These are phyloP conservation scores for Emydura subglobosa DNA, from an alignment of 2,113 vertebrate genomes.

Conservation along the genomic window DNA sequence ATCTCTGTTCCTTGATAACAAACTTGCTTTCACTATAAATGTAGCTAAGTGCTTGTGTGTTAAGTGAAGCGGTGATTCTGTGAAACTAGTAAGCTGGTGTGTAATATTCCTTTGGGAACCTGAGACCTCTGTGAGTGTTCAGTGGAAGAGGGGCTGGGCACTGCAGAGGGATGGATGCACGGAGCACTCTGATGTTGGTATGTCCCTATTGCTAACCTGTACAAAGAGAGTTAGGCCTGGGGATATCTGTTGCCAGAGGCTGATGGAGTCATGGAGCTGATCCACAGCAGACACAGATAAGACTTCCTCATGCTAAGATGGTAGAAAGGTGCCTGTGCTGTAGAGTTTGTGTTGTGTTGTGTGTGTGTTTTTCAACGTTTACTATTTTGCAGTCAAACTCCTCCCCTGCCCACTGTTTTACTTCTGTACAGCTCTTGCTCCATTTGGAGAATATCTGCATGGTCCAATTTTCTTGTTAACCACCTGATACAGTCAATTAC, in stretches of 20 bases:
- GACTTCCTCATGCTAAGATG: background rate
- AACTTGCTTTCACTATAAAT: too few species aligned
- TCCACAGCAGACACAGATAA: background rate
- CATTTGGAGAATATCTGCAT: background rate
- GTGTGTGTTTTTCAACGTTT: background rate
- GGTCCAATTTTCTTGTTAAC: background rate
- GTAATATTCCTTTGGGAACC: too few species aligned
- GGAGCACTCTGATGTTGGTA: too few species aligned
- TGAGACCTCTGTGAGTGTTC: too few species aligned
- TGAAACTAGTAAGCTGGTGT: too few species aligned
- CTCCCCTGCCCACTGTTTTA: background rate
- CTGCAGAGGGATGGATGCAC: too few species aligned
- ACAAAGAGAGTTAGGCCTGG: background rate
- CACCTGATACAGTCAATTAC: background rate
- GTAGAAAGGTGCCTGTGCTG: background rate
- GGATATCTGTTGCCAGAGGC: background rate
- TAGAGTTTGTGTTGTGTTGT: background rate
- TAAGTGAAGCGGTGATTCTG: too few species aligned
- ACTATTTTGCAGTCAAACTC: background rate
- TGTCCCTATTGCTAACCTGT: too few species aligned
- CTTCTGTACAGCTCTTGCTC: background rate
- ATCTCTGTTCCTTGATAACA: too few species aligned
- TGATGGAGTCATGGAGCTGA: background rate
- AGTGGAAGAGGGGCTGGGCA: too few species aligned
- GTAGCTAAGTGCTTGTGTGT: too few species aligned